phyloP scores from a whole-genome alignment of 2,888 invertebrate species.

The Trachelus tabidus region DNA sequence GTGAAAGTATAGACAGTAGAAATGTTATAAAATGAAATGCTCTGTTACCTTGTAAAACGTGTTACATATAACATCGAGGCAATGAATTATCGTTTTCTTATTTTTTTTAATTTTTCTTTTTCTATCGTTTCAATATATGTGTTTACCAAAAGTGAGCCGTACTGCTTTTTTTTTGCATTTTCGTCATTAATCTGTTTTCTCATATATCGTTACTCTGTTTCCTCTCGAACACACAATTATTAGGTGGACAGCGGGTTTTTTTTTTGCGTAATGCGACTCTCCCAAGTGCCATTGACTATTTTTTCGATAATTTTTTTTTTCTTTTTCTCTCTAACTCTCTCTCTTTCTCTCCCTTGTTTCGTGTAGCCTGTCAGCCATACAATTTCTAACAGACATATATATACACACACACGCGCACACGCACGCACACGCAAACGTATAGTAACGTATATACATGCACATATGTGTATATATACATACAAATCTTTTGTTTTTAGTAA shows the following conservation, averaged over 20 bases:
- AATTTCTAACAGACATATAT: constrained; percentile 34
- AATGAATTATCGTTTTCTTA: constrained; percentile 32
- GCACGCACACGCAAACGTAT: constrained; percentile 24
- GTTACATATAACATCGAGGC: constrained; percentile 53
- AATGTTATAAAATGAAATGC: constrained; percentile 51
- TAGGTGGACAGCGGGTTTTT: constrained; percentile 21
- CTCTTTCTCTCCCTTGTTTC: constrained; percentile 1
- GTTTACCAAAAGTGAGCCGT: constrained; percentile 39
- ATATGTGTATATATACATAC: constrained; percentile 21
- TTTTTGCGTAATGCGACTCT: constrained; percentile 12
- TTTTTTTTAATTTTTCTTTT: constrained; percentile 3
- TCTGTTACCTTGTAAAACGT: constrained; percentile 50
- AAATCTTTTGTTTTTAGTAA: constrained; percentile 23
- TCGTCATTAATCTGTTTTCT: constrained; percentile 8
- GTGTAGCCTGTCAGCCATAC: constrained; percentile 21
- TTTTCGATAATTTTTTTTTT: constrained; percentile 16
- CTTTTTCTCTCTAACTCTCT: constrained; percentile 14
- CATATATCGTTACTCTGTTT: constrained; percentile 19
- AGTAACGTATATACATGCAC: constrained; percentile 29
- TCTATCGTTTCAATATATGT: neutral
- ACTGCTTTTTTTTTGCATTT: constrained; percentile 36
- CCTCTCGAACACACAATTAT: constrained; percentile 29
- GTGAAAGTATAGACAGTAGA: constrained; percentile 47
- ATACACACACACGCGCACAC: constrained; percentile 28
- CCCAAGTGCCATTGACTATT: constrained; percentile 2